A percentile compares a stretch with the other conserved stretches of the same genome.
Conservation (phyloP, 2,888 invertebrate species). For the Caenorhabditis panamensis region DNA sequence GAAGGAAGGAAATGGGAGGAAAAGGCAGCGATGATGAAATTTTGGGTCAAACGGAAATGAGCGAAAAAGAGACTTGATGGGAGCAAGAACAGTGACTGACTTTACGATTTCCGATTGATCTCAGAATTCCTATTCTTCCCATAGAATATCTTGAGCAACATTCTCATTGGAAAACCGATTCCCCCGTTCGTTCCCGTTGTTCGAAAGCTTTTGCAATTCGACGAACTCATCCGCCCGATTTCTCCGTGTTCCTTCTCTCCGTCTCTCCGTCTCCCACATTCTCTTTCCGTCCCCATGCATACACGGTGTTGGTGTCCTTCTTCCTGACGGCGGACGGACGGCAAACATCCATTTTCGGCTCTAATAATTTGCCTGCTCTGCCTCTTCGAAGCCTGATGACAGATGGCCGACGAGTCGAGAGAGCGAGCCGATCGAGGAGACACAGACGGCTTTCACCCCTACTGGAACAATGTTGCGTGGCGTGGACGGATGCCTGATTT, state of each 20-base stretch:
- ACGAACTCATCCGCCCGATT: slow-evolving; percentile 42
- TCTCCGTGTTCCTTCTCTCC: slow-evolving; percentile 39
- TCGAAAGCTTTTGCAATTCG: slow-evolving; percentile 39
- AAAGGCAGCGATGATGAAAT: slow-evolving; percentile 44
- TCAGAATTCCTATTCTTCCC: too few species aligned
- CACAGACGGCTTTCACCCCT: slow-evolving; percentile 14
- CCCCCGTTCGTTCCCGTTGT: slow-evolving; percentile 14
- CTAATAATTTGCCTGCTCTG: slow-evolving; percentile 50
- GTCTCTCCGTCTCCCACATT: slow-evolving; percentile 26
- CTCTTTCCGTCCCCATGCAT: slow-evolving; percentile 51
- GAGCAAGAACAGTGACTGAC: slow-evolving; percentile 13
- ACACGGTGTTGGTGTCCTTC: slow-evolving; percentile 54
- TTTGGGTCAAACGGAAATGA: slow-evolving; percentile 42
- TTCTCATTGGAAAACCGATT: too few species aligned
- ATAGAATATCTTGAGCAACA: too few species aligned
- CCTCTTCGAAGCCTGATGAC: slow-evolving; percentile 52
- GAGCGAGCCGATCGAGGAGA: slow-evolving; percentile 14
- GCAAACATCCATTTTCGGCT: slow-evolving; percentile 60
- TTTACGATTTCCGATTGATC: slow-evolving; percentile 25
- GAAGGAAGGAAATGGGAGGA: slow-evolving; percentile 21
- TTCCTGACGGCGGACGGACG: slow-evolving; percentile 47
- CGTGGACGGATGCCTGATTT: neutral
- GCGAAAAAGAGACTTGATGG: neutral
- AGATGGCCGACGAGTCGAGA: slow-evolving; percentile 46
- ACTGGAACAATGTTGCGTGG: slow-evolving; percentile 53